These are phyloP conservation scores for Zaprionus tsacasi DNA, from an alignment of 1,140 invertebrate genomes.

Conservation along the genomic window DNA sequence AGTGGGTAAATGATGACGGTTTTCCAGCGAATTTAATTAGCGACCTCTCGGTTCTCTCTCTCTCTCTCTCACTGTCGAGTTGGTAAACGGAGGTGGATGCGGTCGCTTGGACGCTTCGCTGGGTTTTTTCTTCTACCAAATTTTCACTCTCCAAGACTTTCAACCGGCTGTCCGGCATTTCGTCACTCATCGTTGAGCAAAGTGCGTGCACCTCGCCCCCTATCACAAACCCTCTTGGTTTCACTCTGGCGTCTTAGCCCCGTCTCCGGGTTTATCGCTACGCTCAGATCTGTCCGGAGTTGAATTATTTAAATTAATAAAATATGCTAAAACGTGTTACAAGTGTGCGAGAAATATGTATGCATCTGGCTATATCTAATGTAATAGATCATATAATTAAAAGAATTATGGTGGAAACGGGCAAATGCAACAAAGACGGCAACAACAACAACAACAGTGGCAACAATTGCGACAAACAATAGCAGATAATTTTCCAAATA, in stretches of 20 bases:
- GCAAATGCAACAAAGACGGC: conserved; percentile 19
- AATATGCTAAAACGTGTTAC: conserved; percentile 83
- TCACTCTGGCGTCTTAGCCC: not conserved
- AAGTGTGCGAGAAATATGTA: conserved; percentile 75
- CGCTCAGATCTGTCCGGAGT: conserved; percentile 55
- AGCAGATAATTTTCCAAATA: conserved; percentile 73
- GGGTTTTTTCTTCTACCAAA: conserved; percentile 55
- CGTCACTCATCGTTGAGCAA: conserved; percentile 74
- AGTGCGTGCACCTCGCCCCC: conserved; percentile 17
- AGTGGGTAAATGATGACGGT: conserved; percentile 66
- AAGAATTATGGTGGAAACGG: conserved; percentile 80
- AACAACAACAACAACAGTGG: conserved; percentile 46
- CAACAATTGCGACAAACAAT: conserved; percentile 75
- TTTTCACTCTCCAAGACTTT: conserved; percentile 29
- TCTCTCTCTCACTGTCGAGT: conserved; percentile 8
- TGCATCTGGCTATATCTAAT: conserved; percentile 44
- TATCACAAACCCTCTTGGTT: not conserved
- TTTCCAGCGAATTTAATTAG: conserved; percentile 83
- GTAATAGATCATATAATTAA: conserved; percentile 83
- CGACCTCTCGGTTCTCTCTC: conserved; percentile 44
- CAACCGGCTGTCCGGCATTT: conserved; percentile 46
- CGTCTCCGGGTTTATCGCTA: conserved; percentile 47
- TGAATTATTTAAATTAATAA: conserved; percentile 83
- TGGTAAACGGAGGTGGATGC: conserved; percentile 79
- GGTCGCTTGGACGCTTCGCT: conserved; percentile 77